Evolutionary conservation across 1,140 invertebrate genomes (phyloP), one percentile per base, ranked within the genome.

Genomic region (Dendroctonus valens): DNA sequence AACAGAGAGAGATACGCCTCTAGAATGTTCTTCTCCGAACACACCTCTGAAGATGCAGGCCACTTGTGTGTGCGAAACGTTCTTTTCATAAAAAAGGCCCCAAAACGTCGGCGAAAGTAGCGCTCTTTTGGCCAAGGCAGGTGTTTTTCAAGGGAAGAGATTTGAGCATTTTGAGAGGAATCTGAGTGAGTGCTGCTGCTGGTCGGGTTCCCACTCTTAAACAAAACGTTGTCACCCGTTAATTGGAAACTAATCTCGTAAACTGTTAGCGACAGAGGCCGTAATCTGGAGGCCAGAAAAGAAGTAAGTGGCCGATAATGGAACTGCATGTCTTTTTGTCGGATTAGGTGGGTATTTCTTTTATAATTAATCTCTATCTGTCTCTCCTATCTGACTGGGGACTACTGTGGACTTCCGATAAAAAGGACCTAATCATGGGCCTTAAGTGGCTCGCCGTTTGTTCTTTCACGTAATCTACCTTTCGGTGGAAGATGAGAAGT

Each of bases 341-440:
- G 62, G 62, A 65, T 65, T 65, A 65, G 46, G 53, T 49, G 62
- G 62, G 62, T 65, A 65, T 52, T 65, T 65, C 62, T 65, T 65
- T 65, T 52, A 65, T 65, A 65, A 65, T 65, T 65, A 65, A 65
- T 65, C 63, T 65, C 55, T 65, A 65, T 65, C 63, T 65, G 63
- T 65, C 63, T 58, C 59, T 58, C 54, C 54, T 65, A 65, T 65
- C 63, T 64, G 41, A 49, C 9, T 49, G 52, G 44, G 42, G 63
- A 65, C 63, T 65, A 65, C 63, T 15, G 63, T 65, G 63, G 63
- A 65, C 63, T 65, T 65, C 63, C 63, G 63, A 58, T 65, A 58
- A 59, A 65, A 65, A 65, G 54, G 63, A 41, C 63, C 63, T 65
- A 65, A 65, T 65, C 63, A 65, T 49, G 11, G 48, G 12, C 41